These are phyloP conservation scores for Protobothrops mucrosquamatus DNA, from an alignment of 2,113 vertebrate genomes.

Conservation along the genomic window DNA sequence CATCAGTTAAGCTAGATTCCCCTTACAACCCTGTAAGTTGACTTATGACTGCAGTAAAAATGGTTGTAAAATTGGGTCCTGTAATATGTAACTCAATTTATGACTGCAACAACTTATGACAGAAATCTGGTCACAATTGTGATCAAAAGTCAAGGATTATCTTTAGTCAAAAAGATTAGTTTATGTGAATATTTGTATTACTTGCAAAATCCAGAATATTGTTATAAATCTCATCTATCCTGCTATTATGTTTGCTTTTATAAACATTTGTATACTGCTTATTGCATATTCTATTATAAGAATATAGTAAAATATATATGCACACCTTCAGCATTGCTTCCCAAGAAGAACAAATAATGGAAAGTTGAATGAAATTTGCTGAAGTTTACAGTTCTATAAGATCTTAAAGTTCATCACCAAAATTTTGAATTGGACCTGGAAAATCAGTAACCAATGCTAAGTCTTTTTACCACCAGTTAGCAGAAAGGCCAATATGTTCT, in stretches of 20 bases:
- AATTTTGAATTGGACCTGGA: not conserved
- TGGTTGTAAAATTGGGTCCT: not conserved
- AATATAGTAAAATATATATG: not conserved
- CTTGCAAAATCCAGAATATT: not conserved
- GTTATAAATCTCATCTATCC: not conserved
- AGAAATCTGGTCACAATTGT: not conserved
- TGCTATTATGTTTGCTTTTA: not conserved
- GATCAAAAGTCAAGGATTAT: not conserved
- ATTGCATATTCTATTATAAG: not conserved
- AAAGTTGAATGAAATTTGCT: not conserved
- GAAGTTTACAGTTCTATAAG: not conserved
- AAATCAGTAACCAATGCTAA: not conserved
- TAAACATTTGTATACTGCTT: not conserved
- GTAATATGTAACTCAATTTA: not conserved
- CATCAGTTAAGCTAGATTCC: not conserved
- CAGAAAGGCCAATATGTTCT: not conserved
- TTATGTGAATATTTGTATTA: not conserved
- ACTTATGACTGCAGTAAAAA: not conserved
- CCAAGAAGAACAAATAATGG: not conserved
- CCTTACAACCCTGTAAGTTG: not conserved
- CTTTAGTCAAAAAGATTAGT: not conserved
- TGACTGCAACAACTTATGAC: not conserved
- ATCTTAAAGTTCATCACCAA: not conserved
- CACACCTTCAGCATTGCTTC: not conserved
- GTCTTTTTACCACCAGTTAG: not conserved